A percentile compares a stretch with the other conserved stretches of the same genome.
Conservation (phyloP, 2,888 invertebrate genomes). For the Germaria angustata region DNA sequence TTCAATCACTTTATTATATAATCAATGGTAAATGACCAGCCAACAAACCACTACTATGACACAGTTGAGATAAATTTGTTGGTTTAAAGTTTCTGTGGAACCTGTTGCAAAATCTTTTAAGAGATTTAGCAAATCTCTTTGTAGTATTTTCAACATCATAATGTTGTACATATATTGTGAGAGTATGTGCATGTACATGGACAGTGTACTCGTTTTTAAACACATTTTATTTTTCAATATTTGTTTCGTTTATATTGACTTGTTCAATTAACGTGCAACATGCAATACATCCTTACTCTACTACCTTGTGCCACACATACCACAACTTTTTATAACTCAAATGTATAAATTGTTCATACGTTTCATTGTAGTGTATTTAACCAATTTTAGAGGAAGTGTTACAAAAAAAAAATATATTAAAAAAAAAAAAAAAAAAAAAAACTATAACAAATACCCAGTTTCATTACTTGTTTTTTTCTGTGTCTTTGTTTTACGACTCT, state of each 20-base stretch:
- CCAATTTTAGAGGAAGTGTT: conserved; percentile 66
- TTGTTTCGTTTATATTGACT: conserved; percentile 46
- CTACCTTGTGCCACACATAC: conserved; percentile 49
- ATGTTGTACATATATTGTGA: background rate
- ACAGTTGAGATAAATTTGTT: conserved; percentile 35
- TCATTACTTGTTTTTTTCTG: conserved; percentile 59
- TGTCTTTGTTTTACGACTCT: background rate
- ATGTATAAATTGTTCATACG: conserved; percentile 10
- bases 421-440: conserved; percentile 26
- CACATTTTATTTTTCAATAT: conserved; percentile 15
- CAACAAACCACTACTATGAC: conserved; percentile 31
- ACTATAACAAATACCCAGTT: conserved; percentile 64
- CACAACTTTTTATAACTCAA: conserved; percentile 31
- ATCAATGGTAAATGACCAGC: conserved; percentile 10
- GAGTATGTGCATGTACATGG: background rate
- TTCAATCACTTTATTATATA: conserved; percentile 25
- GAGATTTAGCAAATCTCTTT: conserved; percentile 53
- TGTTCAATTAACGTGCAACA: conserved; percentile 62
- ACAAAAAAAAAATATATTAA: conserved; percentile 52
- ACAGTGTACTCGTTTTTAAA: conserved; percentile 16
- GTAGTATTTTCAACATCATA: background rate
- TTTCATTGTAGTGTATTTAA: conserved; percentile 42
- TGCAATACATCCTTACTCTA: conserved; percentile 58
- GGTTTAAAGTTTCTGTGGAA: conserved; percentile 65
- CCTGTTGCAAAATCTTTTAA: conserved; percentile 40